A percentile compares a stretch with the other conserved stretches of the same genome.
phyloP scores from a whole-genome alignment of 2,797 vertebrate species.

The Enteromius radiatus region DNA sequence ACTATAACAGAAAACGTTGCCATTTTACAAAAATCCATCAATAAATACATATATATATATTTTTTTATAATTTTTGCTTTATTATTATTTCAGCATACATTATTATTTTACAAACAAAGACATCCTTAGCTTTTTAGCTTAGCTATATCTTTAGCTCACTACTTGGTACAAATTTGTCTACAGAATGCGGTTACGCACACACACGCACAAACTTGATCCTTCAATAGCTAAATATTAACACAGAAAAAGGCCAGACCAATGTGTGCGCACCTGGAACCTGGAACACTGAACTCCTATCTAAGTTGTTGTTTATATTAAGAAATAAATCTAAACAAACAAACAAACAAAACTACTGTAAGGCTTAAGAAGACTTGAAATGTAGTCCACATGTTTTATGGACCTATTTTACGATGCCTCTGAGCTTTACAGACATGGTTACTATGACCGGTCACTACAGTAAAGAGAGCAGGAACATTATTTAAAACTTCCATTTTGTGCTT shows the following conservation, averaged over 20 bases:
- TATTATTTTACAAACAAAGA: background rate
- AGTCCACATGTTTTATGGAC: background rate
- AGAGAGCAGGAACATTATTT: background rate
- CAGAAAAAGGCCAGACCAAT: background rate
- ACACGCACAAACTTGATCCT: background rate
- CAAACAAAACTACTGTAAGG: background rate
- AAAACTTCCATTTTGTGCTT: background rate
- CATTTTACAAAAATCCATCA: no score
- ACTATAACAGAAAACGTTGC: background rate
- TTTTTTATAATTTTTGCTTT: background rate
- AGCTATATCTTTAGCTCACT: background rate
- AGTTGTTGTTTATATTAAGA: background rate
- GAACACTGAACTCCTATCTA: background rate
- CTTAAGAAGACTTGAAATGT: background rate
- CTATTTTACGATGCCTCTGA: background rate
- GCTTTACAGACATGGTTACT: background rate
- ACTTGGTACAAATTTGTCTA: background rate
- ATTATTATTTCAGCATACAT: background rate
- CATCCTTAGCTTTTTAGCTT: background rate
- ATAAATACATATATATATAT: no score
- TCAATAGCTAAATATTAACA: constrained; percentile 12
- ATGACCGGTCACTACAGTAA: background rate
- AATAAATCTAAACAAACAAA: background rate
- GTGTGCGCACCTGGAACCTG: background rate
- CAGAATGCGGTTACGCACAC: background rate